Conservation (phyloP, 2,113 vertebrate species). For the Bothrops jararaca region DNA sequence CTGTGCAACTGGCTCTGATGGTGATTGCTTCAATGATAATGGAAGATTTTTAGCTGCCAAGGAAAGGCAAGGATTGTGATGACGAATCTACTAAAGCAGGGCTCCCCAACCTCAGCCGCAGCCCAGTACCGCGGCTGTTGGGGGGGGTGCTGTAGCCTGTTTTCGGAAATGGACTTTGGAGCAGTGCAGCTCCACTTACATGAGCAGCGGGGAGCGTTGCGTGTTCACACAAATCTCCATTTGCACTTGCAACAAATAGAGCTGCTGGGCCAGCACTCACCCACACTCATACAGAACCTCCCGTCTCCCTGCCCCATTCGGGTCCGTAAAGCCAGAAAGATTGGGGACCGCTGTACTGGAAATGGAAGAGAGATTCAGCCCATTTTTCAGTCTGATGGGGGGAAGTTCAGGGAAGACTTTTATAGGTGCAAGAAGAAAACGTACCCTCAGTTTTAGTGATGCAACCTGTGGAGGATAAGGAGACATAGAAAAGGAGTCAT, state of each 20-base stretch:
- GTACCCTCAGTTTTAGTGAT: background rate
- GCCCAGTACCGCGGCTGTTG: no score
- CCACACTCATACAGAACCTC: background rate
- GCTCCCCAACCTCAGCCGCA: background rate
- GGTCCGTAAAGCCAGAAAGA: background rate
- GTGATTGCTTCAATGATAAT: background rate
- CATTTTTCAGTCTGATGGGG: background rate
- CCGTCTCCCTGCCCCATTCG: background rate
- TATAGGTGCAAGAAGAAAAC: background rate
- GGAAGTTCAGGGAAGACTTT: background rate
- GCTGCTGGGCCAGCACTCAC: background rate
- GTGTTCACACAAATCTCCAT: background rate
- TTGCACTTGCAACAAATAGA: background rate
- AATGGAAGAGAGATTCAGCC: background rate
- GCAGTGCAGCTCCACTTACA: background rate
- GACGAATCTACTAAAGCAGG: background rate
- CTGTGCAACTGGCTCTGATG: background rate
- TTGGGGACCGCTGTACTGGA: background rate
- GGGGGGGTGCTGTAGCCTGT: background rate
- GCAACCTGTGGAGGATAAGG: background rate
- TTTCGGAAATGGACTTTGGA: background rate
- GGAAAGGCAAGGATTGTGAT: background rate
- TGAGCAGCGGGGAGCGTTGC: background rate
- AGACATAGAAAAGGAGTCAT: background rate
- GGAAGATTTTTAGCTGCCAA: background rate